Evolutionary conservation across 1,140 invertebrate species (phyloP).

Genomic region (Saccostrea glomerata): DNA sequence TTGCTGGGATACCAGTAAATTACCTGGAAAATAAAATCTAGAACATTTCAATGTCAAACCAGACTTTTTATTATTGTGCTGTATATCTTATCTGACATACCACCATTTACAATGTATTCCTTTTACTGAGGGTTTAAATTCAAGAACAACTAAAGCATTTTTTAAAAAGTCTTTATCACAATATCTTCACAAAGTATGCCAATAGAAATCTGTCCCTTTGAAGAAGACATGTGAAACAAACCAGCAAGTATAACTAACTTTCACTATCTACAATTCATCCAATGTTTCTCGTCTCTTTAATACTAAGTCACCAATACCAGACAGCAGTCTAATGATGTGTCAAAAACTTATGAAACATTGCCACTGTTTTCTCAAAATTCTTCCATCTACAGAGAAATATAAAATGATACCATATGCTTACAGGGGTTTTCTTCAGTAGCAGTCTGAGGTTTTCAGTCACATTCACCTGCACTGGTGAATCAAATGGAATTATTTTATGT

Average conservation of each 20-base stretch:
- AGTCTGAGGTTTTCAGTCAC: background rate
- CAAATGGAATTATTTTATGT: conserved; percentile 28
- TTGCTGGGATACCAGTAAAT: background rate
- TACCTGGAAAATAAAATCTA: background rate
- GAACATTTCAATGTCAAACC: too few species aligned
- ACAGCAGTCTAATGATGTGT: background rate
- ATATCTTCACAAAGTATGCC: too few species aligned
- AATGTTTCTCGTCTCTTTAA: background rate
- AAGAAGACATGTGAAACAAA: too few species aligned
- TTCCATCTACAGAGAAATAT: background rate
- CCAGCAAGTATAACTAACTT: too few species aligned
- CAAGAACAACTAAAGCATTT: too few species aligned
- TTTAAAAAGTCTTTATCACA: too few species aligned
- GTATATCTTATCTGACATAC: background rate
- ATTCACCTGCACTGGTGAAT: background rate
- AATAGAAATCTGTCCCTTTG: too few species aligned
- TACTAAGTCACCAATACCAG: background rate
- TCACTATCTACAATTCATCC: too few species aligned
- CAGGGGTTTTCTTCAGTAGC: background rate
- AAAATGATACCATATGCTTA: background rate
- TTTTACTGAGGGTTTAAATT: too few species aligned
- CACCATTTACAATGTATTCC: background rate
- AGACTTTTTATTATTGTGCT: background rate
- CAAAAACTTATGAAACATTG: background rate
- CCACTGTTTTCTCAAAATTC: background rate